Evolutionary conservation across 37 sponge, comb jelly and placozoan genomes (phyloP), one percentile per base, ranked within the genome.

Genomic region (Amphimedon queenslandica): DNA sequence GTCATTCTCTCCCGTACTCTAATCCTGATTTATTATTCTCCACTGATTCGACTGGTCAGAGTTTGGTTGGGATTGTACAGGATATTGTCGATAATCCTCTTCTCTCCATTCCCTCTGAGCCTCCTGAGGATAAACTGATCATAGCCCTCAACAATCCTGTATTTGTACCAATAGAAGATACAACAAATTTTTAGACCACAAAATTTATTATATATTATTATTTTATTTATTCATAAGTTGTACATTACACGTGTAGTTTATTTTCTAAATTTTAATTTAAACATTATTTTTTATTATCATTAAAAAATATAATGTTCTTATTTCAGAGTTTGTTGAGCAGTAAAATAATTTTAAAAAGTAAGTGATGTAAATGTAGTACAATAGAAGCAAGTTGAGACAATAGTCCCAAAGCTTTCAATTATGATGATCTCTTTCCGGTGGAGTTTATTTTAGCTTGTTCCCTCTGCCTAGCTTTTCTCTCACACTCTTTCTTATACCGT

Each of bases 91-190:
- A 81, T 33, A 90, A 90, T 42, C 92, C 92, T 1, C 28, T 90
- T 29, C 72, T 64, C 69, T 35, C 66, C 8, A 40, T 68, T 27
- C 66, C 58, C 2, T 41, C 72, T 2, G 18, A 70, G 1, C 87
- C 92, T 2, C 80, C 80, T 32, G 92, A 90, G 64, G 79, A 90
- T 57, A 32, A 77, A 21, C 80, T 90, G 4, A 40, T 90, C 21
- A 71, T 90, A 18, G 60, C 83, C 53, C 36, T 90, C 33, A 86
- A 90, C 72, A 90, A 90, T 67, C 92, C 92, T 1, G 42, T 81
- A 53, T 90, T 79, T 71, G 41, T 41, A 77, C n/a, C n/a, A n/a
- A n/a, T n/a, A n/a, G n/a, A n/a, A n/a, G n/a, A n/a, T n/a, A n/a
- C n/a, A n/a, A n/a, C n/a, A n/a, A n/a, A n/a, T n/a, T n/a, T n/a